Percentiles rank a stretch among this genome's conserved stretches.
These are phyloP conservation scores for Ceratosolen solmsi DNA, from an alignment of 1,140 invertebrate genomes.

Conservation along the genomic window DNA sequence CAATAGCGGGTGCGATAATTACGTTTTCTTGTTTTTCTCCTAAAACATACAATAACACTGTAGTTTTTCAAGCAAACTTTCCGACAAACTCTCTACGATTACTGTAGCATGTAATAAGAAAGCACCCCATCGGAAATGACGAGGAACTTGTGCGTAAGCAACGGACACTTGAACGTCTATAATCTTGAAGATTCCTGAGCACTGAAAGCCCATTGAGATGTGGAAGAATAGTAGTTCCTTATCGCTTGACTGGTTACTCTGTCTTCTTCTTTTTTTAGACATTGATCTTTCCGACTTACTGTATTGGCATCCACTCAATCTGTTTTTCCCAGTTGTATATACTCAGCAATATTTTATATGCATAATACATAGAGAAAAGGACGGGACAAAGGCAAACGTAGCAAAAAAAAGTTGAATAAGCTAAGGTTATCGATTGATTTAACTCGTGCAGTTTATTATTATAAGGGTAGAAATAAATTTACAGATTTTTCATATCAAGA, in stretches of 20 bases:
- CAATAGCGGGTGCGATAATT: too few species aligned
- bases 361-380: too few species aligned
- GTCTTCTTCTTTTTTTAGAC: background rate
- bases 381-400: too few species aligned
- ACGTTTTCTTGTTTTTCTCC: too few species aligned
- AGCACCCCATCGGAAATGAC: conserved; percentile 31
- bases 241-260: background rate
- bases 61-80: conserved; percentile 21
- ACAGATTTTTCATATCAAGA: too few species aligned
- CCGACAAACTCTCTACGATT: background rate
- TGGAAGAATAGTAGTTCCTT: conserved; percentile 14
- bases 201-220: background rate
- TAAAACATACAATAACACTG: background rate
- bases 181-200: background rate
- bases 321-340: background rate
- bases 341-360: background rate
- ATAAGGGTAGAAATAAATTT: too few species aligned
- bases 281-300: background rate
- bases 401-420: too few species aligned
- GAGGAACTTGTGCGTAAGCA: background rate
- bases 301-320: background rate
- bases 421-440: too few species aligned
- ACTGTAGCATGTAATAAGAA: background rate
- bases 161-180: background rate
- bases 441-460: too few species aligned